Evolutionary conservation across 1,140 invertebrate species (phyloP).

Genomic region (Brachionus asplanchnoidis): DNA sequence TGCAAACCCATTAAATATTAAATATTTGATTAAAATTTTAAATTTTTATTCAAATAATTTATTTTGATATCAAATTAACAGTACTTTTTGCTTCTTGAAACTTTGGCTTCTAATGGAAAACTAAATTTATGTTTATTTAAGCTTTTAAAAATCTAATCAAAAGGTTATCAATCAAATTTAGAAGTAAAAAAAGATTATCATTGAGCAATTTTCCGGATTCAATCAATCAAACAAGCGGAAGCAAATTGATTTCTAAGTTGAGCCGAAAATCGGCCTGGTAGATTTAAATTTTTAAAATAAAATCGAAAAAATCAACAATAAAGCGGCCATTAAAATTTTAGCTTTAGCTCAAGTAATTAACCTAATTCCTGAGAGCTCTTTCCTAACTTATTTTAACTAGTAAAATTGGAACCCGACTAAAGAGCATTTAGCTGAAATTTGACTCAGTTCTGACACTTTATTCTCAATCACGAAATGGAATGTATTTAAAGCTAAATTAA

Average conservation of each 20-base stretch:
- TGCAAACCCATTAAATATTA: background rate
- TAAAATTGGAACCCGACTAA: background rate
- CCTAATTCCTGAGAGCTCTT: background rate
- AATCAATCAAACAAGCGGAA: background rate
- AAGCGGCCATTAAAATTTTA: background rate
- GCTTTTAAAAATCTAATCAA: too few relatives aligned
- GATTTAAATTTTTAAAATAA: background rate
- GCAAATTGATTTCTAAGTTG: background rate
- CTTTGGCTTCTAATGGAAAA: background rate
- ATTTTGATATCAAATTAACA: background rate
- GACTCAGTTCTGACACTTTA: background rate
- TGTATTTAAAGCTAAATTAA: background rate
- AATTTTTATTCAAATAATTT: background rate
- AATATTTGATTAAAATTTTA: background rate
- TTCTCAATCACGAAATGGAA: background rate
- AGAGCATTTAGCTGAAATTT: background rate
- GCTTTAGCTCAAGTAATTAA: background rate
- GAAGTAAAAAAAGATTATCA: too few relatives aligned
- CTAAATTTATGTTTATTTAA: background rate
- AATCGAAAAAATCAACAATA: background rate
- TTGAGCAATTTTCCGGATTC: background rate
- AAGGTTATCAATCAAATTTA: too few relatives aligned
- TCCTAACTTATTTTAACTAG: background rate
- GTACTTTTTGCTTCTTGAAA: background rate
- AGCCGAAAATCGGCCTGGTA: background rate